These are phyloP conservation scores for Acipenser transmontanus DNA, from an alignment of 2,797 vertebrate species.

Conservation along the genomic window DNA sequence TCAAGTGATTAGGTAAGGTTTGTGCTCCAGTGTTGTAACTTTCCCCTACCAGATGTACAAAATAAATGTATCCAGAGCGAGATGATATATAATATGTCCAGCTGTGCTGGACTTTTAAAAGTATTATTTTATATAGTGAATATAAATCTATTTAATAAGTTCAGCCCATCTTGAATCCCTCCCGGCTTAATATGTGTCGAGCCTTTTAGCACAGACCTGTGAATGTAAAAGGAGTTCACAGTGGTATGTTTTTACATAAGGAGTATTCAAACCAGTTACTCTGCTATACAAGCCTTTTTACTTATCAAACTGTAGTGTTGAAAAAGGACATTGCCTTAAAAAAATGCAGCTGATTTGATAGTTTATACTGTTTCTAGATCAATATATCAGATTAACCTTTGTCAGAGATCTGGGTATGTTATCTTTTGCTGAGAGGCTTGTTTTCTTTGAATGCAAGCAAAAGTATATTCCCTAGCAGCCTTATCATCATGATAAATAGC, in stretches of 20 bases:
- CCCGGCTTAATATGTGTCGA: neutral
- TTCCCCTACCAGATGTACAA: too few relatives aligned
- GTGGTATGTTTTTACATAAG: conserved; percentile 57
- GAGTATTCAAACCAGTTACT: conserved; percentile 49
- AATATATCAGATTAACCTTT: conserved; percentile 61
- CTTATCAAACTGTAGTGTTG: conserved; percentile 29
- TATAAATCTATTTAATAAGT: too few relatives aligned
- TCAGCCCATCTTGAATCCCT: too few relatives aligned
- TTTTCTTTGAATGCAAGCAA: conserved; percentile 54
- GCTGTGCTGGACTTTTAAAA: too few relatives aligned
- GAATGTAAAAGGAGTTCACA: conserved; percentile 51
- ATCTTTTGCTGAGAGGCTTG: conserved; percentile 55
- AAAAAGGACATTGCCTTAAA: conserved; percentile 43
- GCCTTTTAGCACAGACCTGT: conserved; percentile 35
- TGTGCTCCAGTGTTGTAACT: too few relatives aligned
- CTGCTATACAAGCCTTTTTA: conserved; percentile 36
- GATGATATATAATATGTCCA: too few relatives aligned
- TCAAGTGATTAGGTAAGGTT: too few relatives aligned
- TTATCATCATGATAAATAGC: neutral
- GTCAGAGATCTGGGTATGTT: conserved; percentile 45
- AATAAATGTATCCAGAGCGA: too few relatives aligned
- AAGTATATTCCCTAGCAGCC: neutral
- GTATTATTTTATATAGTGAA: too few relatives aligned
- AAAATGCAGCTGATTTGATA: conserved; percentile 45
- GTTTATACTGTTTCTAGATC: conserved; percentile 32